A percentile compares a stretch with the other conserved stretches of the same genome.
phyloP scores from a whole-genome alignment of 2,113 vertebrate species.

The Nyctibius bracteatus region DNA sequence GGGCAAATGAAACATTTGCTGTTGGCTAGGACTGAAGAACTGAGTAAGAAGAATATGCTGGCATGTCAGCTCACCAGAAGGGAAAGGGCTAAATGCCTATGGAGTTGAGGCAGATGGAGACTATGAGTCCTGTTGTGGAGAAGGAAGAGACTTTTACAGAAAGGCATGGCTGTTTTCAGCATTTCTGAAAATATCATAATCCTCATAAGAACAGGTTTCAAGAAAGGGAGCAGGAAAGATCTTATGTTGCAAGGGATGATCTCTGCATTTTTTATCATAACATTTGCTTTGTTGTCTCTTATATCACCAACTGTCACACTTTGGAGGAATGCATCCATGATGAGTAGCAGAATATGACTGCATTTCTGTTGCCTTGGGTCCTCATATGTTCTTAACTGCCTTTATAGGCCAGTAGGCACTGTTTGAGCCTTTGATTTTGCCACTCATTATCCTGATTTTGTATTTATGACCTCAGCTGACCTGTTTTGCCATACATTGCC shows the following conservation, averaged over 20 bases:
- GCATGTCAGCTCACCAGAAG: background rate
- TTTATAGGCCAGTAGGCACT: background rate
- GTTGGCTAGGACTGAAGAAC: background rate
- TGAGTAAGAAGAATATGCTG: background rate
- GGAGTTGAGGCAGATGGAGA: background rate
- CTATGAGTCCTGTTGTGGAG: background rate
- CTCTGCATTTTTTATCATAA: background rate
- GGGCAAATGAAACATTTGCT: background rate
- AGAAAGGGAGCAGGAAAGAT: background rate
- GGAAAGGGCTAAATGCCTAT: background rate
- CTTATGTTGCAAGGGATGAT: background rate
- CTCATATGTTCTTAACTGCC: background rate
- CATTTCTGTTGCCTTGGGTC: background rate
- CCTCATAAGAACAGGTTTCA: background rate
- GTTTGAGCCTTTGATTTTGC: background rate
- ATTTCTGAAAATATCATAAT: background rate
- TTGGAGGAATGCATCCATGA: background rate
- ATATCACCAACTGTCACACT: background rate
- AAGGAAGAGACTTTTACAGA: background rate
- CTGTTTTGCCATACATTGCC: background rate
- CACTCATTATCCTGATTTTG: background rate
- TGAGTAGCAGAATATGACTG: background rate
- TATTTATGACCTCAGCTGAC: background rate
- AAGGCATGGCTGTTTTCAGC: background rate
- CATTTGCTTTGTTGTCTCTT: background rate